These are phyloP conservation scores for Drosophila gunungcola DNA, from an alignment of 1,140 invertebrate species.

Conservation along the genomic window DNA sequence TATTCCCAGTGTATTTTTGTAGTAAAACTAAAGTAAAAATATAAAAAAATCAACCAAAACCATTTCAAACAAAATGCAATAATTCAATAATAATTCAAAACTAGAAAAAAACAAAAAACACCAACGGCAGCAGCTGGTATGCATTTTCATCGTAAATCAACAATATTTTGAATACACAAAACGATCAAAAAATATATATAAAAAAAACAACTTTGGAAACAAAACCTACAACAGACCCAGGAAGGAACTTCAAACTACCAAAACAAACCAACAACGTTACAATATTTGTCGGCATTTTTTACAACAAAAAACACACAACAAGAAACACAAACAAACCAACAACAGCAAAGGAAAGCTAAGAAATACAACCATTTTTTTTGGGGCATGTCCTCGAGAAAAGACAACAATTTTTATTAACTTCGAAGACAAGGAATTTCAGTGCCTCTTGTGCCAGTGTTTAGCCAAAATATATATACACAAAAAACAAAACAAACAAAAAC, in stretches of 20 bases:
- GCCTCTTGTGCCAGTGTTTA: constrained; percentile 83
- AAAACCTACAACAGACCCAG: constrained; percentile 37
- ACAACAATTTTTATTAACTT: constrained; percentile 74
- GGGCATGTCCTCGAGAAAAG: constrained; percentile 32
- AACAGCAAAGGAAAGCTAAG: constrained; percentile 36
- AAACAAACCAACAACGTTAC: constrained; percentile 56
- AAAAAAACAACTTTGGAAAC: constrained; percentile 22
- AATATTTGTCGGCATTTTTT: constrained; percentile 78
- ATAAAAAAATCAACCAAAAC: constrained; percentile 37
- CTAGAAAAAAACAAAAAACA: constrained; percentile 50
- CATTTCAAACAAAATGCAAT: constrained; percentile 43
- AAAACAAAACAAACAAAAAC: constrained; percentile 39
- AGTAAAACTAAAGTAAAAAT: constrained; percentile 71
- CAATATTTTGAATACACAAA: constrained; percentile 54
- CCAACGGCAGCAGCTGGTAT: constrained; percentile 66
- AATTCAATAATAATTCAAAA: constrained; percentile 60
- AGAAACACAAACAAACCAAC: constrained; percentile 46
- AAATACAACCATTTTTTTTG: constrained; percentile 60
- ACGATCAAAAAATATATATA: constrained; percentile 4
- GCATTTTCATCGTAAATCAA: constrained; percentile 68
- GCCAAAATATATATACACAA: constrained; percentile 83
- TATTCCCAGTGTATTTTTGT: constrained; percentile 80
- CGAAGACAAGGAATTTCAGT: constrained; percentile 83
- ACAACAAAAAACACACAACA: constrained; percentile 46
- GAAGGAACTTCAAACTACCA: constrained; percentile 53